A percentile compares a stretch with the other conserved stretches of the same genome.
phyloP scores from a whole-genome alignment of 2,888 invertebrate genomes.

The Stegophylla sp. region DNA sequence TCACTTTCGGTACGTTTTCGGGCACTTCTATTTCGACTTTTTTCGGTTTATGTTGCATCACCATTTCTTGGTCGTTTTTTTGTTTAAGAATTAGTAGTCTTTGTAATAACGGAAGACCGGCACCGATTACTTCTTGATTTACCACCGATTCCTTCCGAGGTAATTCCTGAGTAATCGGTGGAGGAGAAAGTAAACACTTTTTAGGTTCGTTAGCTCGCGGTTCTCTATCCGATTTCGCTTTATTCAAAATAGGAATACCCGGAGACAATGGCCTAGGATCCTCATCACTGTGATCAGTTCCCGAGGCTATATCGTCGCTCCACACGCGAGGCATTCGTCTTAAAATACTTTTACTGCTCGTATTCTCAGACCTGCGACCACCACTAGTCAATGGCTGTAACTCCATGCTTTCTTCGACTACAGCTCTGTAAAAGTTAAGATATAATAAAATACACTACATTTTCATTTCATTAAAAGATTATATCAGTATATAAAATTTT shows the following conservation, averaged over 20 bases:
- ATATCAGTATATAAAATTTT: neutral
- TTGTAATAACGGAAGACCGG: slow-evolving; percentile 77
- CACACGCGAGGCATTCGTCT: slow-evolving; percentile 78
- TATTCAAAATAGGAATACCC: slow-evolving; percentile 79
- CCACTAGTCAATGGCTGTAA: slow-evolving; percentile 69
- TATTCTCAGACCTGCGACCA: slow-evolving; percentile 64
- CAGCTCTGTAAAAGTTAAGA: slow-evolving; percentile 30
- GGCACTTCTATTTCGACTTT: slow-evolving; percentile 26
- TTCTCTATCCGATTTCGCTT: slow-evolving; percentile 82
- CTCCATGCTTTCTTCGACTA: slow-evolving; percentile 72
- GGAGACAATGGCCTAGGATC: slow-evolving; percentile 64
- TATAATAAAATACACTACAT: neutral
- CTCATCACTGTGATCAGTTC: slow-evolving; percentile 63
- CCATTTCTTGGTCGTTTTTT: slow-evolving; percentile 70
- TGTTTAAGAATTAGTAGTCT: slow-evolving; percentile 78
- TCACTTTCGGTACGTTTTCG: slow-evolving; percentile 12
- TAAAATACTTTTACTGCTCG: slow-evolving; percentile 69
- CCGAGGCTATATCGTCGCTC: slow-evolving; percentile 74
- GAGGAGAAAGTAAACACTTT: slow-evolving; percentile 64
- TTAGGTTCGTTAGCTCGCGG: slow-evolving; percentile 1
- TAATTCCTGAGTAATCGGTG: slow-evolving; percentile 65
- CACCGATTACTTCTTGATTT: slow-evolving; percentile 71
- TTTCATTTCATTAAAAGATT: neutral
- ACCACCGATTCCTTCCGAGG: slow-evolving; percentile 62
- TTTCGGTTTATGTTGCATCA: slow-evolving; percentile 25